Base-by-base conservation (phyloP, 2,888 invertebrate species). In the Crocallis elinguaria region DNA sequence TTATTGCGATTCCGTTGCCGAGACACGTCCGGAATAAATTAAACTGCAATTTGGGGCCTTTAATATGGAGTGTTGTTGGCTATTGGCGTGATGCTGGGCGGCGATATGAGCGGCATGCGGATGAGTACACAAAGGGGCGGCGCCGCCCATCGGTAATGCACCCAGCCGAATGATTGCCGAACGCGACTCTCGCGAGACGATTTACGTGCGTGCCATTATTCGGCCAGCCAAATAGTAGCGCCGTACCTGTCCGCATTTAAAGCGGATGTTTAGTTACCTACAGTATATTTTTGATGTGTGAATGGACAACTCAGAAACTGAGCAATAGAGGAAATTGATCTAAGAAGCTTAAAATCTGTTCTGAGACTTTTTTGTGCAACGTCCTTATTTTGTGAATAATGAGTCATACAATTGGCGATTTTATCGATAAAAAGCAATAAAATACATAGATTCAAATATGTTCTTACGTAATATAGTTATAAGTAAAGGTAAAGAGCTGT, bases 21-120 rank as follows among this genome's bases (percentile, higher is more conserved):
- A 84, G 86, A 89, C 90, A 90, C 90, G 90, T 82, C 71, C 86
- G 72, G 90, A 88, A 91, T 91, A 90, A 88, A 89, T 90, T 89
- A 88, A 89, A 89, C 82, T 87, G 86, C 88, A 88, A 88, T 91
- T 91, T 88, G 84, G 86, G 77, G 82, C 84, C 79, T 88, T 89
- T 89, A 89, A 88, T 89, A 88, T 86, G 87, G 83, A 86, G 86
- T 86, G 85, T 85, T 88, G 88, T 87, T 84, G 79, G 83, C 81
- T 82, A 84, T 85, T 86, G 86, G 80, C 79, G 83, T 84, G 79
- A 82, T 74, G 82, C 71, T 71, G 77, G 71, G 72, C 73, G 73
- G 71, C 78, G 85, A 87, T 88, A 88, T 84, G 86, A 84, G 79
- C 83, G 70, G 87, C 85, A 87, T 86, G 76, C 82, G 83, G 86